These are phyloP conservation scores for Willowsia nigromaculata DNA, from an alignment of 2,888 invertebrate genomes.

Conservation along the genomic window DNA sequence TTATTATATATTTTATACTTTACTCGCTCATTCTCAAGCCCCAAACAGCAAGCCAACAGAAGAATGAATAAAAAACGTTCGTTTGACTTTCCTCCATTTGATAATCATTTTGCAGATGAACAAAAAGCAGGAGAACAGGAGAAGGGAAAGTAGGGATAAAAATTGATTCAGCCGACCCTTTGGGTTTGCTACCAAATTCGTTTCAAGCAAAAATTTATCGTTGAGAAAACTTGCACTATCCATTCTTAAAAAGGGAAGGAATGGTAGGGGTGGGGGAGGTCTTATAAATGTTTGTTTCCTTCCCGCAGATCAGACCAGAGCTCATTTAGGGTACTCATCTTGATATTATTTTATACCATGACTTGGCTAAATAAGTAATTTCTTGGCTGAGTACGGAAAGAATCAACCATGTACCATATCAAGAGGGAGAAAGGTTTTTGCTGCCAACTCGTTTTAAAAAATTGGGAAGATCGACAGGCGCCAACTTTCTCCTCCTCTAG, in stretches of 20 bases:
- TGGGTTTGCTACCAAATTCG: neutral
- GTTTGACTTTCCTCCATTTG: neutral
- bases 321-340: neutral
- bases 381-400: neutral
- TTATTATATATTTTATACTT: neutral
- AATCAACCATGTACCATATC: neutral
- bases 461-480: slow-evolving; percentile 57
- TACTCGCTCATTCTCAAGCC: neutral
- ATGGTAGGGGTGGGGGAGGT: neutral
- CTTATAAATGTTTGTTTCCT: neutral
- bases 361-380: neutral
- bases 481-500: slow-evolving; percentile 49
- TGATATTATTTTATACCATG: neutral
- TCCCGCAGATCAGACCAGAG: neutral
- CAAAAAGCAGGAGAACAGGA: neutral
- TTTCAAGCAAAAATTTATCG: neutral
- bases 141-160: neutral
- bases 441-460: slow-evolving; percentile 28
- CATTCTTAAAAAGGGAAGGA: neutral
- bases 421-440: neutral
- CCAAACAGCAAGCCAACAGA: neutral
- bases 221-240: neutral
- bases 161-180: neutral
- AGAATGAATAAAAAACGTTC: neutral
- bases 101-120: neutral